phyloP scores from a whole-genome alignment of 2,888 invertebrate species.

The Leptinotarsa haldemani region DNA sequence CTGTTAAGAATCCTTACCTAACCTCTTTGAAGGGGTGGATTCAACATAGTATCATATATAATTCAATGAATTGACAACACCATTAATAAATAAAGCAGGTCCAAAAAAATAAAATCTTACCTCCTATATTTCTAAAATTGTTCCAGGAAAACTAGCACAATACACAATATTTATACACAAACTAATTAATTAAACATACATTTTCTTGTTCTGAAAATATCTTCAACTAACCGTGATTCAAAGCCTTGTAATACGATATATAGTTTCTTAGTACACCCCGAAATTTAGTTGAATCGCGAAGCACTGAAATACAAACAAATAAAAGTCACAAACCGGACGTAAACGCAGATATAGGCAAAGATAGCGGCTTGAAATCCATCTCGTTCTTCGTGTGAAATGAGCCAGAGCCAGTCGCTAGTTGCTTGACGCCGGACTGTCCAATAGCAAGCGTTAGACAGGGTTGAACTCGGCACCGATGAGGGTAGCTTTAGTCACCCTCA shows the following conservation, averaged over 20 bases:
- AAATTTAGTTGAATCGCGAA: not conserved
- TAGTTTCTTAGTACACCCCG: not conserved
- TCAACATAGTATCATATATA: too few relatives aligned
- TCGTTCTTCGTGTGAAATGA: conserved; percentile 21
- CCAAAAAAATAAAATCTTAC: not conserved
- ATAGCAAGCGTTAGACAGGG: conserved; percentile 40
- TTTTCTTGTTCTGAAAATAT: not conserved
- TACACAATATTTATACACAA: not conserved
- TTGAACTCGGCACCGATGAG: conserved; percentile 20
- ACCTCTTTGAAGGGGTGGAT: conserved; percentile 8
- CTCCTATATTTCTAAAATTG: not conserved
- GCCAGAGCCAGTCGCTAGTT: conserved; percentile 11
- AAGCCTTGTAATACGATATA: not conserved
- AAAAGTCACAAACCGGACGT: conserved; percentile 1
- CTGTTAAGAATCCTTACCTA: not conserved
- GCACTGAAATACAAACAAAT: not conserved
- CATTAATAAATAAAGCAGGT: not conserved
- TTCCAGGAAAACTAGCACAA: not conserved
- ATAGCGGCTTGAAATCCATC: conserved; percentile 30
- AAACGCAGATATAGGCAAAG: conserved; percentile 7
- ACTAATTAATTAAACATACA: too few relatives aligned
- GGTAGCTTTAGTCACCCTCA: not conserved
- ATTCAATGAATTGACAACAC: not conserved
- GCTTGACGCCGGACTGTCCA: conserved; percentile 33
- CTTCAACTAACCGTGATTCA: not conserved